A percentile compares a stretch with the other conserved stretches of the same genome.
Conservation (phyloP, 2,797 vertebrate species). For the Sandelia bainsii region DNA sequence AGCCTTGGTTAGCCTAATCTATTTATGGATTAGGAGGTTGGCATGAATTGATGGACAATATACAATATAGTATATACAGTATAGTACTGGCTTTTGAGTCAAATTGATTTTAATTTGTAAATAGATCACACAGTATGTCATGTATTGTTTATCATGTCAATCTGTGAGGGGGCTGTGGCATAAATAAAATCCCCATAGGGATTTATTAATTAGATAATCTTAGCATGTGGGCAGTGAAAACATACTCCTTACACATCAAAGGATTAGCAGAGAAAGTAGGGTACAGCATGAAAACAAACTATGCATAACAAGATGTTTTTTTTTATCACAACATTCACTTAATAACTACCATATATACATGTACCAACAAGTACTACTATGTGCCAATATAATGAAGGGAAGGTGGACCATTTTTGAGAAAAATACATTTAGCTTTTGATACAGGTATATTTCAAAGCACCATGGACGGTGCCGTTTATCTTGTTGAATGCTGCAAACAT, state of each 20-base stretch:
- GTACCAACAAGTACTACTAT: background rate
- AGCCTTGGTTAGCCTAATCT: too few species aligned
- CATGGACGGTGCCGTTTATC: background rate
- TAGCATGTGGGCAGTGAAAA: slow-evolving; percentile 29
- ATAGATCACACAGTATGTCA: slow-evolving; percentile 12
- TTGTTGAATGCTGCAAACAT: background rate
- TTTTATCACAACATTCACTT: slow-evolving; percentile 25
- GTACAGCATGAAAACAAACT: slow-evolving; percentile 11
- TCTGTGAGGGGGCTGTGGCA: slow-evolving; percentile 10
- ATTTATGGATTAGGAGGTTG: background rate
- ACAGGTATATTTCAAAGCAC: background rate
- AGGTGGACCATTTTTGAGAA: background rate
- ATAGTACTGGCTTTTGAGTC: background rate
- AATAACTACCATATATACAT: too few species aligned
- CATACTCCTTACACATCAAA: slow-evolving; percentile 13
- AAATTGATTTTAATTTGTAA: too few species aligned
- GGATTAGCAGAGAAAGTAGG: slow-evolving; percentile 20
- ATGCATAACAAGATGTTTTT: slow-evolving; percentile 6
- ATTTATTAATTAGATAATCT: slow-evolving; percentile 37
- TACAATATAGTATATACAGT: background rate
- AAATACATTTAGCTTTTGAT: slow-evolving; percentile 4
- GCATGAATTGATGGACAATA: background rate
- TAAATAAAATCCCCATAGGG: slow-evolving; percentile 8
- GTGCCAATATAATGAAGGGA: slow-evolving; percentile 11
- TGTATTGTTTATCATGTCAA: slow-evolving; percentile 29